Evolutionary conservation across 2,113 vertebrate genomes (phyloP).

Genomic region (Muscicapa adusta): DNA sequence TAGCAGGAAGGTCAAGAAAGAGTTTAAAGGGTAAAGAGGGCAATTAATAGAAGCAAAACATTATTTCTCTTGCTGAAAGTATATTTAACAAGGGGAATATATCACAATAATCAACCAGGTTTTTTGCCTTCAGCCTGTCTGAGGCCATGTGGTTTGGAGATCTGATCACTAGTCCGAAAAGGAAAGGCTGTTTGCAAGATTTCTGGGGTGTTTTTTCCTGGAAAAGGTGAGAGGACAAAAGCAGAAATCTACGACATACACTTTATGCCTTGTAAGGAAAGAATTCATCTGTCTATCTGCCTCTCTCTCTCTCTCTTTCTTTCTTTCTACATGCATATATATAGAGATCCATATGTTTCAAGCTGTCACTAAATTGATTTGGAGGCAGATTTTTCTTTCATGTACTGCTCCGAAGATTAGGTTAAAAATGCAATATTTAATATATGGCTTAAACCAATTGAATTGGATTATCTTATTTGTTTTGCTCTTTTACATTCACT

Average conservation of each 20-base stretch:
- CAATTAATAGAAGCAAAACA: neutral
- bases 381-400: slow-evolving; percentile 20
- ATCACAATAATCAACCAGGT: slow-evolving; percentile 62
- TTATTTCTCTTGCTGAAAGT: slow-evolving; percentile 52
- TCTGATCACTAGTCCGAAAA: slow-evolving; percentile 68
- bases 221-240: slow-evolving; percentile 69
- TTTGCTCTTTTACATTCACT: neutral
- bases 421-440: slow-evolving; percentile 4
- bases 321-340: neutral
- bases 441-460: neutral
- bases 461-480: neutral
- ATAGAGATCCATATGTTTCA: slow-evolving; percentile 20
- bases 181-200: slow-evolving; percentile 67
- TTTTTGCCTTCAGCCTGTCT: slow-evolving; percentile 70
- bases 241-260: slow-evolving; percentile 52
- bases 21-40: neutral
- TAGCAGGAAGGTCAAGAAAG: neutral
- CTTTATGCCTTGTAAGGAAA: slow-evolving; percentile 34
- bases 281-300: neutral
- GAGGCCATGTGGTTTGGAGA: slow-evolving; percentile 69
- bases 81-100: slow-evolving; percentile 50
- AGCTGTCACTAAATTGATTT: slow-evolving; percentile 21
- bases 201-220: slow-evolving; percentile 67
- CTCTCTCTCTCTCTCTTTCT: neutral
- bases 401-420: neutral